Evolutionary conservation across 92 coral and sea anemone species (phyloP).

Genomic region (Blastomussa wellsi): DNA sequence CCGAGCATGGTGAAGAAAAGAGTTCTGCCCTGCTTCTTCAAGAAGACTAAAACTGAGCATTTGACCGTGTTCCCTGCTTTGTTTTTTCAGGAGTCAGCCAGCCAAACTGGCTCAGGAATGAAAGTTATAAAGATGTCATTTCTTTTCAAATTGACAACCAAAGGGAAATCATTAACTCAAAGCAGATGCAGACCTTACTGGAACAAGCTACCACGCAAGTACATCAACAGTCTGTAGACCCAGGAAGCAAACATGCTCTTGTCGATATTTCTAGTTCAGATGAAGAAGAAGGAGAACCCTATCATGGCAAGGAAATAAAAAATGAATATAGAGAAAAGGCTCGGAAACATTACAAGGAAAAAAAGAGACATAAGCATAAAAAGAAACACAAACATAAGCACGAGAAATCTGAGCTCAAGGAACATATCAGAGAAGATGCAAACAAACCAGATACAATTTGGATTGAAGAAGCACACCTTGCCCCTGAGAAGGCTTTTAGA

Average conservation of each 20-base stretch:
- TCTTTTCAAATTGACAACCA: not conserved
- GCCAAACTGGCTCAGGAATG: conserved; percentile 43
- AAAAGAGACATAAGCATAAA: conserved; percentile 77
- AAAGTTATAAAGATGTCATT: conserved; percentile 31
- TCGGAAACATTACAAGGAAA: conserved; percentile 54
- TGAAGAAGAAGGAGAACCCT: conserved; percentile 49
- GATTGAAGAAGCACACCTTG: conserved; percentile 87
- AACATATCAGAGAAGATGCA: conserved; percentile 36
- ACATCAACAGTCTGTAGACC: not conserved
- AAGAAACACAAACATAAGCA: conserved; percentile 52
- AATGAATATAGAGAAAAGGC: conserved; percentile 11
- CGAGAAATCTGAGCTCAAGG: conserved; percentile 14
- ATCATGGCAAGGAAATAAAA: conserved; percentile 25
- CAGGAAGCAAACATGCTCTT: conserved; percentile 11
- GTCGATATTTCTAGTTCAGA: conserved; percentile 31
- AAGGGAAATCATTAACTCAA: not conserved
- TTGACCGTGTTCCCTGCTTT: not conserved
- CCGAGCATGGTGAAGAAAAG: not conserved
- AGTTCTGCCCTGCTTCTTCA: not conserved
- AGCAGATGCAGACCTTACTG: not conserved
- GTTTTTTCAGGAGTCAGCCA: conserved; percentile 21
- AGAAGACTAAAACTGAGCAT: not conserved
- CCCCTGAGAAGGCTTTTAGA: conserved; percentile 81
- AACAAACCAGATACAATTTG: conserved; percentile 86
- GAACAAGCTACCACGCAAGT: not conserved